Evolutionary conservation across 2,888 invertebrate genomes (phyloP).

Genomic region (Cryptocephalus moraei): DNA sequence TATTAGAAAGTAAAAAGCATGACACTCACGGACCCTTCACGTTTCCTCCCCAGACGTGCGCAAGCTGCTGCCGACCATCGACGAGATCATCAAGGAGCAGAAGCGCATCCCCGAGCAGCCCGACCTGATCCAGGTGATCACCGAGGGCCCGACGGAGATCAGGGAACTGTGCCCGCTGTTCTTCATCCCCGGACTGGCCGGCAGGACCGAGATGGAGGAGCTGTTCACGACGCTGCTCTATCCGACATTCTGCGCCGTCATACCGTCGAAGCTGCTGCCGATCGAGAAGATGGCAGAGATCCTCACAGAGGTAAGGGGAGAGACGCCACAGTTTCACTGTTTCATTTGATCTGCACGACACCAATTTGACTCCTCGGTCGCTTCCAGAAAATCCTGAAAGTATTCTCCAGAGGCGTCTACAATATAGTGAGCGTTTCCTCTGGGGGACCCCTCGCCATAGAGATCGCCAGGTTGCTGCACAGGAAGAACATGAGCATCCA

Average conservation of each 20-base stretch:
- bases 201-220: constrained; percentile 22
- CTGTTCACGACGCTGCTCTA: constrained; percentile 30
- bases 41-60: constrained; percentile 25
- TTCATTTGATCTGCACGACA: not conserved
- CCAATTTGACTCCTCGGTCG: constrained; percentile 1
- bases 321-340: not conserved
- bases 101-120: constrained; percentile 24
- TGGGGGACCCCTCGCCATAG: constrained; percentile 71
- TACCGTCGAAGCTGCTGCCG: constrained; percentile 23
- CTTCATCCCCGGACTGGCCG: constrained; percentile 35
- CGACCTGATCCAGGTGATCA: constrained; percentile 29
- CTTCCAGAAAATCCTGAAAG: constrained; percentile 48
- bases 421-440: constrained; percentile 82
- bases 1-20: no score
- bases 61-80: constrained; percentile 27
- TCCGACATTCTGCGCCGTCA: constrained; percentile 33
- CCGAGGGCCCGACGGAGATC: constrained; percentile 30
- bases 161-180: constrained; percentile 35
- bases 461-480: constrained; percentile 61
- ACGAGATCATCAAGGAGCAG: constrained; percentile 23
- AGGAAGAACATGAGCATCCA: constrained; percentile 48
- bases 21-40: no score
- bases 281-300: constrained; percentile 27
- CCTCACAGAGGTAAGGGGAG: constrained; percentile 24
- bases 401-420: constrained; percentile 55